These are phyloP conservation scores for Pollenia amentaria DNA, from an alignment of 2,888 invertebrate genomes.

Conservation along the genomic window DNA sequence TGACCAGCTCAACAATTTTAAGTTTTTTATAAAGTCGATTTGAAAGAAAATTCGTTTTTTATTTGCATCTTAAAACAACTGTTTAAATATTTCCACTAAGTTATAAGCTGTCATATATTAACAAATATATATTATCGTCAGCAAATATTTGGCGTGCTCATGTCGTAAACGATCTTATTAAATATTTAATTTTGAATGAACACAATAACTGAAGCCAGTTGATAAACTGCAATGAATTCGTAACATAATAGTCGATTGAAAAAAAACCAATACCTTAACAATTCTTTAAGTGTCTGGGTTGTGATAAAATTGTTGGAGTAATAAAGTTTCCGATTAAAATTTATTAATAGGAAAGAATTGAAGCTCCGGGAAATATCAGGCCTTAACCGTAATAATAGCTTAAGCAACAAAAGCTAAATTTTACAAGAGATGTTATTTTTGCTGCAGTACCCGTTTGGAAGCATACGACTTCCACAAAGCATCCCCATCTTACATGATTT, in stretches of 20 bases:
- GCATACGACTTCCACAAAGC: too few relatives aligned
- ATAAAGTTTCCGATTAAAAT: too few relatives aligned
- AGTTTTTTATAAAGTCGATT: constrained; percentile 7
- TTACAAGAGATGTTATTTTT: too few relatives aligned
- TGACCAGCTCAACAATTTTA: not conserved
- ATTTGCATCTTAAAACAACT: constrained; percentile 13
- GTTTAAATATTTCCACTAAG: constrained; percentile 45
- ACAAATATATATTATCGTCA: not conserved
- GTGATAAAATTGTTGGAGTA: too few relatives aligned
- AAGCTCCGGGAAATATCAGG: too few relatives aligned
- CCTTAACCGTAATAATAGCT: too few relatives aligned
- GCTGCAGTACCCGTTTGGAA: too few relatives aligned
- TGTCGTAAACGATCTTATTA: not conserved
- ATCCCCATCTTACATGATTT: too few relatives aligned
- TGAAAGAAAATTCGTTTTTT: not conserved
- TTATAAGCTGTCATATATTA: not conserved
- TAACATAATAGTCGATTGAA: not conserved
- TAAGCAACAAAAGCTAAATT: too few relatives aligned
- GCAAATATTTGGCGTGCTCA: constrained; percentile 22
- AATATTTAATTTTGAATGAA: not conserved
- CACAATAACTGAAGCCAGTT: not conserved
- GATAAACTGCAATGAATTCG: not conserved
- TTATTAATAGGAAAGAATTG: too few relatives aligned
- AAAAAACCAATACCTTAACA: too few relatives aligned
- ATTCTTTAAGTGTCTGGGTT: too few relatives aligned